Evolutionary conservation across 53 echinoderm and acorn worm species (phyloP).

Genomic region (Echinometra lucunter): DNA sequence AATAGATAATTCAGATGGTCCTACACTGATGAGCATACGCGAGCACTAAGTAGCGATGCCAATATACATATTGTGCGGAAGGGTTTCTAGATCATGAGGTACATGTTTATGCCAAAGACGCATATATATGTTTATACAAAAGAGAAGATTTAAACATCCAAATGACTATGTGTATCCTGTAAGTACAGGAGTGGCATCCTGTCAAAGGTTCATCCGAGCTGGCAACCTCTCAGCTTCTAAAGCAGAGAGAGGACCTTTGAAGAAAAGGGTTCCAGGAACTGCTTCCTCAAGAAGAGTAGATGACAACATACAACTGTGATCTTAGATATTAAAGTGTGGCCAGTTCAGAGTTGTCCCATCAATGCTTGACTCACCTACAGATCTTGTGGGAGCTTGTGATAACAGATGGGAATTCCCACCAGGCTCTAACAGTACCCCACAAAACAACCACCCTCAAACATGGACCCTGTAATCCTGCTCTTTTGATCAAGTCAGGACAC

Average conservation of each 20-base stretch:
- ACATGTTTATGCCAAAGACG: not conserved
- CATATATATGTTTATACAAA: conserved; percentile 21
- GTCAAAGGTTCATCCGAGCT: not conserved
- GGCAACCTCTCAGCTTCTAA: not conserved
- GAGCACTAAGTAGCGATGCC: not conserved
- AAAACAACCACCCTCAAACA: not conserved
- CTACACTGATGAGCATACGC: not conserved
- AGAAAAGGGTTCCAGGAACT: not conserved
- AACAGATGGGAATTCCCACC: not conserved
- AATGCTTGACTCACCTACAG: not conserved
- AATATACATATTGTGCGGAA: not conserved
- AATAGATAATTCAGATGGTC: not conserved
- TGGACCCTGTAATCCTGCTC: not conserved
- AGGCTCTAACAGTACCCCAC: not conserved
- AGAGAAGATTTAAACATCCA: conserved; percentile 35
- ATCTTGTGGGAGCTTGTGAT: not conserved
- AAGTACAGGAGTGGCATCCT: conserved; percentile 32
- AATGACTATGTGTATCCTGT: conserved; percentile 40
- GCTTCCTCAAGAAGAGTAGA: not conserved
- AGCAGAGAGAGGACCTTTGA: not conserved
- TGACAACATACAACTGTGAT: not conserved
- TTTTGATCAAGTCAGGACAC: not conserved
- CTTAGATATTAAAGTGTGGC: not conserved
- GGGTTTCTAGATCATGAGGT: not conserved
- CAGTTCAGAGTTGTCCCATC: not conserved